Evolutionary conservation across 92 coral and sea anemone species (phyloP), one percentile per base, ranked within the genome.

Genomic region (Phenganax stokvisi): DNA sequence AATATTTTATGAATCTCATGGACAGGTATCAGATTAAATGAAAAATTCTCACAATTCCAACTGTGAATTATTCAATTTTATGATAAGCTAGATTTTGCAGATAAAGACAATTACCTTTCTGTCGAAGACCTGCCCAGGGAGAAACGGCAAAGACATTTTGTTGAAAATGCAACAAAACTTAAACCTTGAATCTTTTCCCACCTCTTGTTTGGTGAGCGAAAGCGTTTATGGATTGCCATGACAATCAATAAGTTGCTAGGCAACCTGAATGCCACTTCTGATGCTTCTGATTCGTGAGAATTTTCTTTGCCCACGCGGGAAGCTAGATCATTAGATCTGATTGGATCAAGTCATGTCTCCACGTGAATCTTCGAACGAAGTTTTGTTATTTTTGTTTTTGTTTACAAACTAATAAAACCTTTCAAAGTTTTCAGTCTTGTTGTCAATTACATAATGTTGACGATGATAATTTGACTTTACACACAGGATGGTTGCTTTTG

Each of bases 91-190:
- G 27, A 51, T 55, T 3, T 56, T 61, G 56, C 44, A 9, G 7
- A 77, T 51, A 64, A 20, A 11, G 53, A 7, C 31, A 17, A 74
- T 68, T 82, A 94, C 98, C 90, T 94, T 94, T 86, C 91, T 89
- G 85, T 94, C 96, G 74, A 94, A 94, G 76, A 89, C 92, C 72
- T 94, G 93, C 60, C 98, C 98, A 74, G 98, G 96, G 54, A 94
- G 96, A 74, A 94, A 90, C 72, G 98, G 98, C 71, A 94, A 93
- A 75, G 98, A 93, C 98, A 94, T 94, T 72, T 47, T 78, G 51
- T 60, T 76, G 30, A n/a, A 57, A 75, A 12, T 31, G 53, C 2
- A 60, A 31, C 2, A 60, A 31, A 31, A 29, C 16, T n/a, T 47
- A 15, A 59, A 77, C 64, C 6, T 13, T 10, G 13, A 51, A 12